These are phyloP conservation scores for Samia ricini DNA, from an alignment of 1,140 invertebrate species.

Conservation along the genomic window DNA sequence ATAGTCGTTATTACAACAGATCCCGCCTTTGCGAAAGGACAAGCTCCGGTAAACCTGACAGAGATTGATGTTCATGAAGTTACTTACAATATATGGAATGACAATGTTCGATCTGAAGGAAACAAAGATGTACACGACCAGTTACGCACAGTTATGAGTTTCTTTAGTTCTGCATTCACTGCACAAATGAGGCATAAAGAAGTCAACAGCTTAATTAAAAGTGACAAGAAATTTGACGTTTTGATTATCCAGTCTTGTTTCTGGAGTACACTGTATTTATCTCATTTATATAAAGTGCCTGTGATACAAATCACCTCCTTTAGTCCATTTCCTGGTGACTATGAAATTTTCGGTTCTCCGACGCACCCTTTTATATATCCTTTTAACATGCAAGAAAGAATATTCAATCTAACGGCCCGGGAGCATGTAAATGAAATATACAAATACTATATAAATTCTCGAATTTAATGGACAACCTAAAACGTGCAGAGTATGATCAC, in stretches of 20 bases:
- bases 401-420: conserved; percentile 33
- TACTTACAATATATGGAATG: conserved; percentile 28
- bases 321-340: conserved; percentile 20
- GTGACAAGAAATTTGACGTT: conserved; percentile 1
- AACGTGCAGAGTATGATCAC: background rate
- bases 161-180: conserved; percentile 18
- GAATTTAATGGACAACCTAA: background rate
- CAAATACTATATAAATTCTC: conserved; percentile 3
- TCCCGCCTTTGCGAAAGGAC: conserved; percentile 32
- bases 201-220: conserved; percentile 22
- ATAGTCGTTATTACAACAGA: conserved; percentile 54
- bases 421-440: conserved; percentile 42
- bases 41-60: conserved; percentile 30
- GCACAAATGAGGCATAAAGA: conserved; percentile 27
- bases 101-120: background rate
- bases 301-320: conserved; percentile 31
- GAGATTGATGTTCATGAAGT: conserved; percentile 34
- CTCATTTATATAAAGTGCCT: background rate
- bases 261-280: background rate
- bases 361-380: conserved; percentile 69
- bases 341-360: conserved; percentile 56
- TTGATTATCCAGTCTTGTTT: background rate
- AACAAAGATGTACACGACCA: conserved; percentile 12
- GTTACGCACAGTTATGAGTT: conserved; percentile 2
- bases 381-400: conserved; percentile 34